Percentiles rank a stretch among this genome's conserved stretches.
Evolutionary conservation across 2,113 vertebrate genomes (phyloP).

Genomic region (Acanthochromis polyacanthus): DNA sequence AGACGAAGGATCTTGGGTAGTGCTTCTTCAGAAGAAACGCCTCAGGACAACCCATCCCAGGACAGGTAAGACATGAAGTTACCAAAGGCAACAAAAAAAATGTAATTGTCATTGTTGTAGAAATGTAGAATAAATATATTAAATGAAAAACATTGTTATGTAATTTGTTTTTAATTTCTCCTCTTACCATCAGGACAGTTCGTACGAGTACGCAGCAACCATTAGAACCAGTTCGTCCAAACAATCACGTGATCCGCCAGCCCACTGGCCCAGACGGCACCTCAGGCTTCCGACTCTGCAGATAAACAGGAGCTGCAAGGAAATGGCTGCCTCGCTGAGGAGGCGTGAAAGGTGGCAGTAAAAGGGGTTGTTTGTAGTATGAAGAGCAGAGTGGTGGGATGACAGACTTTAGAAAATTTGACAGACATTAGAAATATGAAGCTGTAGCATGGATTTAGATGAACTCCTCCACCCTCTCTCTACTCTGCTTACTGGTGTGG

Average conservation of each 20-base stretch:
- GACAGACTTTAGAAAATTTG: constrained; percentile 24
- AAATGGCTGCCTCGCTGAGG: constrained; percentile 37
- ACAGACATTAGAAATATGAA: constrained; percentile 49
- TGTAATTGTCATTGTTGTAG: background rate
- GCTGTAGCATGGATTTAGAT: constrained; percentile 46
- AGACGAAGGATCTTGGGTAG: constrained; percentile 94
- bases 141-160: background rate
- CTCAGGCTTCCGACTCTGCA: constrained; percentile 94
- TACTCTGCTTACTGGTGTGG: constrained; percentile 63
- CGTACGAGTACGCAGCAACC: constrained; percentile 84
- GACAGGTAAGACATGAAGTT: constrained; percentile 71
- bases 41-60: constrained; percentile 82
- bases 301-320: constrained; percentile 86
- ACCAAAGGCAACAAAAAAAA: background rate
- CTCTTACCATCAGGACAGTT: constrained; percentile 80
- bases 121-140: background rate
- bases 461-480: constrained; percentile 65
- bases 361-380: constrained; percentile 55
- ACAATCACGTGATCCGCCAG: constrained; percentile 92
- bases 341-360: constrained; percentile 44
- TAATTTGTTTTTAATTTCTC: constrained; percentile 7
- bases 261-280: constrained; percentile 95
- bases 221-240: constrained; percentile 85
- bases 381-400: constrained; percentile 65
- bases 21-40: constrained; percentile 92